Percentiles rank a stretch among this genome's conserved stretches.
These are phyloP conservation scores for Irena cyanogastra DNA, from an alignment of 2,113 vertebrate genomes.

Conservation along the genomic window DNA sequence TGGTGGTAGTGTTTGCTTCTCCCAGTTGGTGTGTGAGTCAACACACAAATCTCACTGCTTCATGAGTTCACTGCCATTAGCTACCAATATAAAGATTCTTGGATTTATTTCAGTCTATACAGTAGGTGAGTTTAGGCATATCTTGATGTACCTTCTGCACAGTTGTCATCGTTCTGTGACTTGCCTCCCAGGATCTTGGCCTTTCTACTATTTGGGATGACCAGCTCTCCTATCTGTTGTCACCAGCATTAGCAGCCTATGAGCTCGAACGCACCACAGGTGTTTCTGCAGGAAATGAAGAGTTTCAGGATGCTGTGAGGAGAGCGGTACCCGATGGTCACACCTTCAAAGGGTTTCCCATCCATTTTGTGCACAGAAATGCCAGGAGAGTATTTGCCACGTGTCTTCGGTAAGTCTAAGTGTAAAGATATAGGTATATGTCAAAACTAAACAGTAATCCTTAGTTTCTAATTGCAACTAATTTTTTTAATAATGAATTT, in stretches of 20 bases:
- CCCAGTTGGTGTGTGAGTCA: background rate
- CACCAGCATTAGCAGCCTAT: slow-evolving; percentile 89
- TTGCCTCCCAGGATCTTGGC: slow-evolving; percentile 81
- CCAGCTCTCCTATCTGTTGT: slow-evolving; percentile 92
- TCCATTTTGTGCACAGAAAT: slow-evolving; percentile 91
- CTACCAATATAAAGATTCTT: background rate
- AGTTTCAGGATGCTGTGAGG: slow-evolving; percentile 93
- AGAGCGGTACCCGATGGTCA: slow-evolving; percentile 93
- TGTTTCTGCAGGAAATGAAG: slow-evolving; percentile 90
- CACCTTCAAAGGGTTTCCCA: slow-evolving; percentile 97
- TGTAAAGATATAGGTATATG: background rate
- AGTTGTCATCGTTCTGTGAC: background rate
- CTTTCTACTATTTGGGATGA: slow-evolving; percentile 92
- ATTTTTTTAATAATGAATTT: background rate
- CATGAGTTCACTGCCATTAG: background rate
- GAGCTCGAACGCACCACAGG: slow-evolving; percentile 90
- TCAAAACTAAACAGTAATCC: background rate
- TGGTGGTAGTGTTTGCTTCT: background rate
- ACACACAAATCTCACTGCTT: background rate
- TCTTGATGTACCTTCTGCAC: background rate
- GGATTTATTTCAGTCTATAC: background rate
- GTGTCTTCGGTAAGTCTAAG: slow-evolving; percentile 81
- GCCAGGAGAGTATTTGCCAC: slow-evolving; percentile 90
- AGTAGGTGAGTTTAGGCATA: background rate
- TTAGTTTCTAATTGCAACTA: background rate